Conservation (phyloP, 2,113 vertebrate species). For the Heptranchias perlo region DNA sequence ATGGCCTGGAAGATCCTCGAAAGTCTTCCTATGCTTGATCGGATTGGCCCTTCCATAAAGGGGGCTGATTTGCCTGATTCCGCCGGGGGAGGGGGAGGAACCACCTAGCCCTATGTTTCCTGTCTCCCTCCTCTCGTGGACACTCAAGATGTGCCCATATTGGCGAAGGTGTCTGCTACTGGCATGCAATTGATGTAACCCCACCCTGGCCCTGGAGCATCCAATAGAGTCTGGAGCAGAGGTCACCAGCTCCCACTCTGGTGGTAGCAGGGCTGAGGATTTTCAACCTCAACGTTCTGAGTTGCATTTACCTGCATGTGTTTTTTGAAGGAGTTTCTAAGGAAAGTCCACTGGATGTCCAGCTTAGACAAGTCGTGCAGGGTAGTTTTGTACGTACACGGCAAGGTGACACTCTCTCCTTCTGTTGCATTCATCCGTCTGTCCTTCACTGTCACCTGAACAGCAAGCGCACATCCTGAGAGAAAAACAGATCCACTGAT, state of each 20-base stretch:
- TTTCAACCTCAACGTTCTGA: neutral
- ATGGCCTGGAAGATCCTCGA: too few relatives aligned
- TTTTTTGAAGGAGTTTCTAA: neutral
- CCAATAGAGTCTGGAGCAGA: neutral
- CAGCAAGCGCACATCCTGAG: neutral
- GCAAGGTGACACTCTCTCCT: neutral
- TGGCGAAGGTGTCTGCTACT: neutral
- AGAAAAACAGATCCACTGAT: neutral
- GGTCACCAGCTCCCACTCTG: neutral
- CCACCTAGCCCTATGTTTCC: neutral
- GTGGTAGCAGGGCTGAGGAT: neutral
- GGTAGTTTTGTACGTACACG: neutral
- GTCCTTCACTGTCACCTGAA: constrained; percentile 8
- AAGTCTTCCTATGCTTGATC: too few relatives aligned
- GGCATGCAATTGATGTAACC: neutral
- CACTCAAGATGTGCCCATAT: neutral
- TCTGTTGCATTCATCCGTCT: neutral
- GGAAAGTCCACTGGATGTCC: neutral
- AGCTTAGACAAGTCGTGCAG: neutral
- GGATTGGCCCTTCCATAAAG: too few relatives aligned
- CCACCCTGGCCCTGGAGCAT: neutral
- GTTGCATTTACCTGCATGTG: neutral
- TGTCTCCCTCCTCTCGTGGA: neutral
- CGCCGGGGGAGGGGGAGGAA: neutral
- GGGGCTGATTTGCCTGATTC: too few relatives aligned